phyloP scores from a whole-genome alignment of 2,113 vertebrate species.

The Riparia riparia region DNA sequence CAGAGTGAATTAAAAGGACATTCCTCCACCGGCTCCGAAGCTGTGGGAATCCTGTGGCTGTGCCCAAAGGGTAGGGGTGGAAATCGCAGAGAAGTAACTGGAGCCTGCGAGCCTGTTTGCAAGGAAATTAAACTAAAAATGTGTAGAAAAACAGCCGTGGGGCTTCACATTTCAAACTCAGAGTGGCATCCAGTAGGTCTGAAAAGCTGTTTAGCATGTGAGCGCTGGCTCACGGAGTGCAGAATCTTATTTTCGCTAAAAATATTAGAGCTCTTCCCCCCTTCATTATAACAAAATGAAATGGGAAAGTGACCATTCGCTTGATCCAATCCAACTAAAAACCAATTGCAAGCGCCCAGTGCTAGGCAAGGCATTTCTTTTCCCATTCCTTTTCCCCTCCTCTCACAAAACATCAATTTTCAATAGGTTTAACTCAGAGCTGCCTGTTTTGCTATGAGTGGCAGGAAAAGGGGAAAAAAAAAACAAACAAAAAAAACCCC shows the following conservation, averaged over 20 bases:
- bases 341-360: not conserved
- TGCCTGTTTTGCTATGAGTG: not conserved
- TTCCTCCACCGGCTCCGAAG: not conserved
- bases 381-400: accelerated
- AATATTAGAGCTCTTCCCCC: not conserved
- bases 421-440: not conserved
- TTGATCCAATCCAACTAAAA: not conserved
- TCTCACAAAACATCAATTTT: not conserved
- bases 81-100: not conserved
- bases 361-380: not conserved
- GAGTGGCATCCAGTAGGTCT: constrained; percentile 28
- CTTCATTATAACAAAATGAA: not conserved
- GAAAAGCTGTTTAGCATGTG: constrained; percentile 20
- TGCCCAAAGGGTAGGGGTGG: not conserved
- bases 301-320: not conserved
- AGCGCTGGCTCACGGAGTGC: not conserved
- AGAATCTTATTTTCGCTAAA: not conserved
- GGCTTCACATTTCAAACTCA: constrained; percentile 30
- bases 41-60: constrained; percentile 2
- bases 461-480: accelerated
- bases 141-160: constrained; percentile 12
- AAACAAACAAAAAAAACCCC: no score
- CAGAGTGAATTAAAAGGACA: constrained; percentile 24
- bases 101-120: not conserved
- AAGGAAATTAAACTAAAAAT: constrained; percentile 25